Evolutionary conservation across 2,888 invertebrate genomes (phyloP).

Genomic region (Eudasyphora cyanicolor): DNA sequence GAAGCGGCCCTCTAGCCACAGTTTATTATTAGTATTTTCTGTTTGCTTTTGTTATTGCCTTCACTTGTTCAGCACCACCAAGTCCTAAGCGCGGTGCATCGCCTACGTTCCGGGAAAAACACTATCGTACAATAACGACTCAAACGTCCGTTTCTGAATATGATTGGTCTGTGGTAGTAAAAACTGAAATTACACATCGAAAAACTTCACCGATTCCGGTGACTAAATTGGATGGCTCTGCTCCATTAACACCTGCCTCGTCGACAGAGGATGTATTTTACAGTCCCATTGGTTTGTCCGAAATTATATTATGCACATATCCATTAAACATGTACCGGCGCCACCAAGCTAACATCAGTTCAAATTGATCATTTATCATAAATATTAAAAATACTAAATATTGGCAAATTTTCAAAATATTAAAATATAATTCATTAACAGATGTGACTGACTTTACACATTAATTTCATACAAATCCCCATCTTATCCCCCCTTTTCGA

Average conservation of each 20-base stretch:
- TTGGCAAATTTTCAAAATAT: no score
- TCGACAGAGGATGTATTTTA: slow-evolving; percentile 78
- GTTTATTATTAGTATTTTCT: slow-evolving; percentile 71
- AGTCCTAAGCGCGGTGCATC: not conserved
- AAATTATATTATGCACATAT: slow-evolving; percentile 20
- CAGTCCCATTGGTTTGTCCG: slow-evolving; percentile 78
- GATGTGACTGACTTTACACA: no score
- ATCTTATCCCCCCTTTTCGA: no score
- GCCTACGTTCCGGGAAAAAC: slow-evolving; percentile 37
- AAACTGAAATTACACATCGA: slow-evolving; percentile 56
- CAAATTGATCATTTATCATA: not conserved
- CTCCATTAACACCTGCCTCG: slow-evolving; percentile 65
- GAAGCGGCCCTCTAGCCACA: no score
- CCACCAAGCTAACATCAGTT: no score
- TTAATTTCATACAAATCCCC: no score
- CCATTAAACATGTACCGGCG: not conserved
- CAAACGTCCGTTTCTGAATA: slow-evolving; percentile 52
- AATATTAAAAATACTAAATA: not conserved
- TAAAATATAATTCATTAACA: no score
- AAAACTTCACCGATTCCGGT: not conserved
- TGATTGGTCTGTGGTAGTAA: slow-evolving; percentile 59
- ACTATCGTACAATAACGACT: slow-evolving; percentile 54
- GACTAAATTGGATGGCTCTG: not conserved
- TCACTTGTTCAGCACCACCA: slow-evolving; percentile 69
- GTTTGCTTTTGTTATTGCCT: slow-evolving; percentile 75